A percentile compares a stretch with the other conserved stretches of the same genome.
Conservation (phyloP, 1,140 invertebrate genomes). For the Theocolax elegans region DNA sequence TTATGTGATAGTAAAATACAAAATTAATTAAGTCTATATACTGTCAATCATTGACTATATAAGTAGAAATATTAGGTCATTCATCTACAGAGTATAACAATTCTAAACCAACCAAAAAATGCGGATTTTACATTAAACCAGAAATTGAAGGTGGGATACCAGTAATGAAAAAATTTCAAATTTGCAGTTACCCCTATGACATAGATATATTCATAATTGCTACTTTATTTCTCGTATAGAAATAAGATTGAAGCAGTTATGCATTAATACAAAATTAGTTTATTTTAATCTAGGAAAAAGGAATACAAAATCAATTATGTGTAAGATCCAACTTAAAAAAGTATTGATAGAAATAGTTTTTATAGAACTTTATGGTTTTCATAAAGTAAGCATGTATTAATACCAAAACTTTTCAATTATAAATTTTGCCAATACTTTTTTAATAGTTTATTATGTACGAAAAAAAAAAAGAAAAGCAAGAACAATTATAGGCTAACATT, state of each 20-base stretch:
- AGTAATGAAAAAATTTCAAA: slow-evolving; percentile 1
- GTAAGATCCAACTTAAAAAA: slow-evolving; percentile 21
- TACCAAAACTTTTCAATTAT: no score
- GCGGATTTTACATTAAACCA: not conserved
- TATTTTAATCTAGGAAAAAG: not conserved
- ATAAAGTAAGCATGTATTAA: no score
- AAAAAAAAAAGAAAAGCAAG: slow-evolving; percentile 2
- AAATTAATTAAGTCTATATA: no score
- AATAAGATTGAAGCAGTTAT: no score
- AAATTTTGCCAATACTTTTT: slow-evolving; percentile 20
- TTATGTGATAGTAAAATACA: no score
- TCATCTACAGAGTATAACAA: not conserved
- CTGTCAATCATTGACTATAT: not conserved
- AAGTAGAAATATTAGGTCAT: not conserved
- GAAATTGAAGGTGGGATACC: not conserved
- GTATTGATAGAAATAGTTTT: slow-evolving; percentile 13
- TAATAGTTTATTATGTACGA: slow-evolving; percentile 5
- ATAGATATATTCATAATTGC: slow-evolving; percentile 4
- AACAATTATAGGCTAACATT: slow-evolving; percentile 34
- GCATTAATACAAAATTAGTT: slow-evolving; percentile 3
- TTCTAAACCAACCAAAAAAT: not conserved
- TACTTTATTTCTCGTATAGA: not conserved
- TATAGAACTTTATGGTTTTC: not conserved
- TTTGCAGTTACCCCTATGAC: not conserved
- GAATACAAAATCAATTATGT: not conserved